Evolutionary conservation across 1,140 invertebrate genomes (phyloP).

Genomic region (Hyphantria cunea): DNA sequence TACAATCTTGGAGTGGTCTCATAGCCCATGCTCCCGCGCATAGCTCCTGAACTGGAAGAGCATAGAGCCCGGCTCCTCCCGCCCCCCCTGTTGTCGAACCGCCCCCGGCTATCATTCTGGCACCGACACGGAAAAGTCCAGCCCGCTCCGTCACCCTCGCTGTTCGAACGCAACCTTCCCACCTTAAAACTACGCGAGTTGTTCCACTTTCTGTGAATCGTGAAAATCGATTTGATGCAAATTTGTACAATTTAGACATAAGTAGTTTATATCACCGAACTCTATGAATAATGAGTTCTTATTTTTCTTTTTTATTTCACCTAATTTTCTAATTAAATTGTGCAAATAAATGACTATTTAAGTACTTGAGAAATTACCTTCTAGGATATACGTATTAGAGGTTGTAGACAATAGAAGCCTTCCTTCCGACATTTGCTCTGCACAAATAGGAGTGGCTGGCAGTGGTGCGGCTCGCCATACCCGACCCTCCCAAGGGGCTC

Average conservation of each 20-base stretch:
- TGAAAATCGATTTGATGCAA: too few species aligned
- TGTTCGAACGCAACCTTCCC: constrained; percentile 69
- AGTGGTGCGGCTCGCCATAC: constrained; percentile 70
- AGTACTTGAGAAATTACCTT: constrained; percentile 49
- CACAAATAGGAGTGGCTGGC: constrained; percentile 67
- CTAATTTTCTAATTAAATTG: too few species aligned
- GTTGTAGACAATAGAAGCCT: constrained; percentile 67
- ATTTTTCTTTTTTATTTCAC: too few species aligned
- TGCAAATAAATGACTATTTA: too few species aligned
- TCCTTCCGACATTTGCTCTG: constrained; percentile 69
- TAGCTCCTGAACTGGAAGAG: constrained; percentile 59
- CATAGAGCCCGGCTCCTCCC: constrained; percentile 70
- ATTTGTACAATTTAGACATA: too few species aligned
- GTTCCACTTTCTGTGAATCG: constrained; percentile 63
- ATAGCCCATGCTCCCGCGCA: constrained; percentile 74
- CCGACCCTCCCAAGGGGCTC: constrained; percentile 69
- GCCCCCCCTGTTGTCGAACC: constrained; percentile 64
- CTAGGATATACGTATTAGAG: constrained; percentile 73
- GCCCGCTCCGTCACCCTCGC: constrained; percentile 66
- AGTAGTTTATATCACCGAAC: too few species aligned
- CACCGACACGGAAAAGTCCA: constrained; percentile 65
- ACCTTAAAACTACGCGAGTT: constrained; percentile 65
- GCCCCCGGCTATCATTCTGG: constrained; percentile 50
- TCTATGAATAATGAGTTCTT: too few species aligned
- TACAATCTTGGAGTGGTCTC: constrained; percentile 74